phyloP scores from a whole-genome alignment of 1,140 invertebrate genomes.

The Macrostomum lignano region DNA sequence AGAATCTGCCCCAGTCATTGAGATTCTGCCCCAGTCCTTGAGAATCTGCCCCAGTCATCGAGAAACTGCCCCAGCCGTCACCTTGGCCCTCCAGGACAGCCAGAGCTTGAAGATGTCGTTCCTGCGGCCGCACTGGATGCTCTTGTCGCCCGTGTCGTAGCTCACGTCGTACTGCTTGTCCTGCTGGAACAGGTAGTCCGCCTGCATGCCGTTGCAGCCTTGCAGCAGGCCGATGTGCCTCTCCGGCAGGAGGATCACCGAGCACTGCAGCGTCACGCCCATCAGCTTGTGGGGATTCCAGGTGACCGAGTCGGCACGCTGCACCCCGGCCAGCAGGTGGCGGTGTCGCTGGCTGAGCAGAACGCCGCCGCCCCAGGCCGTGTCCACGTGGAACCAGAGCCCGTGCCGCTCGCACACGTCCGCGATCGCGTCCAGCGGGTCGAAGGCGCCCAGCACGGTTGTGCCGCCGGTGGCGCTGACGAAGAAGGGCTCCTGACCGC shows the following conservation, averaged over 20 bases:
- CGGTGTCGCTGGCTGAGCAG: conserved; percentile 68
- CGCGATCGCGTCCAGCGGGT: conserved; percentile 66
- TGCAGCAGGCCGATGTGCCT: conserved; percentile 61
- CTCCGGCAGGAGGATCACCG: conserved; percentile 82
- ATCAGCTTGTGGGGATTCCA: conserved; percentile 99
- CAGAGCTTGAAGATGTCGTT: conserved; percentile 98
- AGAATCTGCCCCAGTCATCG: too few relatives aligned
- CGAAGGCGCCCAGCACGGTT: conserved; percentile 59
- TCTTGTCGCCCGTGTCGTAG: conserved; percentile 88
- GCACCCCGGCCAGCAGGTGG: conserved; percentile 55
- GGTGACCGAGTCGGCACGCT: conserved; percentile 75
- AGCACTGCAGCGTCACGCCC: conserved; percentile 79
- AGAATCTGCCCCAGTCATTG: too few relatives aligned
- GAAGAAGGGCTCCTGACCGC: conserved; percentile 73
- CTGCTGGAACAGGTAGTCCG: conserved; percentile 93
- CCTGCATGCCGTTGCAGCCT: conserved; percentile 83
- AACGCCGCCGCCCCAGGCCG: conserved; percentile 87
- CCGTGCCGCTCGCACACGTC: conserved; percentile 80
- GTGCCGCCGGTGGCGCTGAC: conserved; percentile 79
- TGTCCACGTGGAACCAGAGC: conserved; percentile 88
- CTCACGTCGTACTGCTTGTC: conserved; percentile 89
- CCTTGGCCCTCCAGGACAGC: conserved; percentile 53
- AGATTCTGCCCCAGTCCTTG: too few relatives aligned
- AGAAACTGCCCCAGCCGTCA: too few relatives aligned
- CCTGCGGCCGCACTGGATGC: conserved; percentile 89